A percentile compares a stretch with the other conserved stretches of the same genome.
phyloP scores from a whole-genome alignment of 2,797 vertebrate species.

The Pachyuromys duprasi region DNA sequence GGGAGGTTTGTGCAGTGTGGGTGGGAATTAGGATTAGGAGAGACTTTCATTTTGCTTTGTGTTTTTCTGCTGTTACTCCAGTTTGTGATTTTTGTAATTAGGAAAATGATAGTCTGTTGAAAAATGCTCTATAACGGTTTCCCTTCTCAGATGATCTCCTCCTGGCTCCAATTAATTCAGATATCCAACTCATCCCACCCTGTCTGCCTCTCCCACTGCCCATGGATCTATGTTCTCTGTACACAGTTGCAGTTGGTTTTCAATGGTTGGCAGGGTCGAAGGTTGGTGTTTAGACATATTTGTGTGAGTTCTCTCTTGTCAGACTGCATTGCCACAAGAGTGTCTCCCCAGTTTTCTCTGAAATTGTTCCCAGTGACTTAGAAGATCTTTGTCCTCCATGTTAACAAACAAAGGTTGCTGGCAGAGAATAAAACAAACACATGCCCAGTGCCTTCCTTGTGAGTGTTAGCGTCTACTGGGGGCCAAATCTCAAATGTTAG shows the following conservation, averaged over 20 bases:
- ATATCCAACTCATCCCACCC: neutral
- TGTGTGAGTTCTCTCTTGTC: constrained; percentile 45
- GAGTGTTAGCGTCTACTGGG: constrained; percentile 37
- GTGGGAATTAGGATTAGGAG: neutral
- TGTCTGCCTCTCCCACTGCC: constrained; percentile 28
- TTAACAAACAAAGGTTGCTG: constrained; percentile 25
- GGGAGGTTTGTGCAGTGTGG: neutral
- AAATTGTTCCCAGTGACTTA: constrained; percentile 54
- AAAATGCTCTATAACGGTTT: constrained; percentile 40
- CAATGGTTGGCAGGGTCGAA: constrained; percentile 57
- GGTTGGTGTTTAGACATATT: constrained; percentile 57
- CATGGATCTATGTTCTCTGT: constrained; percentile 30
- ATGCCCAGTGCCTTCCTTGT: constrained; percentile 20
- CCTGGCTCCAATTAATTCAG: constrained; percentile 53
- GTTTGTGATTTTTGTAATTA: constrained; percentile 41
- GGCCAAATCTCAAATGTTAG: neutral
- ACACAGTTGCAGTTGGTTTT: constrained; percentile 65
- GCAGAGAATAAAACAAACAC: constrained; percentile 6
- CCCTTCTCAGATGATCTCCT: constrained; percentile 1
- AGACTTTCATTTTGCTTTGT: constrained; percentile 21
- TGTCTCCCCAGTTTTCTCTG: constrained; percentile 33
- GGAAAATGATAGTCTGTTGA: constrained; percentile 69
- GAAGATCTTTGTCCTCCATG: constrained; percentile 47
- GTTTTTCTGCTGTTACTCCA: constrained; percentile 34
- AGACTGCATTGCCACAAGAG: constrained; percentile 37